Base-by-base conservation (phyloP, 2,113 vertebrate genomes). In the Seriola quinqueradiata region DNA sequence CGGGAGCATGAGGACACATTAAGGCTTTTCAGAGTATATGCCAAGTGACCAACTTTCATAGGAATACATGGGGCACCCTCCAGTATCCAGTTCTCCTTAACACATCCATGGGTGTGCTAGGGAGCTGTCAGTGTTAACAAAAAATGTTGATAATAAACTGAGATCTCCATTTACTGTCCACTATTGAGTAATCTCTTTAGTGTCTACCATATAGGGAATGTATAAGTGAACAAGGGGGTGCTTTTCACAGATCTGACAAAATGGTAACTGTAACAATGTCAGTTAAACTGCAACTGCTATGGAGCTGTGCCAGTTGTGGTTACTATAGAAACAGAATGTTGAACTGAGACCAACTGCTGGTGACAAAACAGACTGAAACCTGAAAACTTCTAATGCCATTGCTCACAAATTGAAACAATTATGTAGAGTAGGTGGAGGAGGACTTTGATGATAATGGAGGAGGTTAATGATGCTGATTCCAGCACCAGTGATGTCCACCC, bases 281-380 rank as follows among this genome's bases (percentile, higher is more conserved):
- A 44, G 23, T 36, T 50, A 6, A 23, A 42, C 5, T 60, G 17
- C 9, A 38, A 9, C 21, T 19, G 14, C 17, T n/a, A n/a, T 32
- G 34, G 32, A 66, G 2, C 44, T 21, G 14, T 50, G 19, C 4
- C 57, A 58, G 48, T 3, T 34, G 14, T 12, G 16, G 64, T 71
- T 71, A 54, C 59, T 54, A 66, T 75, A 52, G 80, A 57, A 79
- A 87, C 84, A 50, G 13, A 19, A 13, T 32, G 36, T 44, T 40
- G n/a, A 60, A 25, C 52, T 68, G 55, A 52, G 28, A 50, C 8
- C n/a, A 36, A 48, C 69, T 64, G 19, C 10, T 69, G 63, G 19
- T 55, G 25, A 65, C 13, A 38, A 36, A 48, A 38, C 9, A 57
- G 9, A 70, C 34, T 21, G 42, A 32, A 38, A 66, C 36, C 67